Evolutionary conservation across 2,888 invertebrate genomes (phyloP), one percentile per base, ranked within the genome.

Genomic region (Ptychoptera contaminata): DNA sequence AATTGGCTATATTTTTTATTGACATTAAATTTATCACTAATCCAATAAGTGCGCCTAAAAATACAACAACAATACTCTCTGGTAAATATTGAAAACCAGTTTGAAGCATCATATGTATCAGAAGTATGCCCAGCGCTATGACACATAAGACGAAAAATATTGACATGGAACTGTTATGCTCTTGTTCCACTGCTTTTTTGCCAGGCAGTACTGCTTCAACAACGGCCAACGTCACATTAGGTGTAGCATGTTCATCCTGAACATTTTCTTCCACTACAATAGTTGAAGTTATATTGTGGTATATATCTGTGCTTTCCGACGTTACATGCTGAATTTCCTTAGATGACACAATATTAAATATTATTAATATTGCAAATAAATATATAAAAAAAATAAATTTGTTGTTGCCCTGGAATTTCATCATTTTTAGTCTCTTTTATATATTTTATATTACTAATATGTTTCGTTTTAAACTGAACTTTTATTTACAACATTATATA

Each of bases 61-160:
- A 85, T 15, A 98, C 93, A 50, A 97, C 90, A 6, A 94, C 96
- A 45, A 98, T 85, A 65, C 93, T 94, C 65, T 98, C 98, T 0
- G 98, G 98, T 32, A 98, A 72, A 65, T 93, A 98, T 53, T 93
- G 90, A 59, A 97, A 90, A 53, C 93, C 88, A 10, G 92, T 93
- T 63, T 91, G 86, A 23, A 98, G 72, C 81, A 98, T 83, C 5
- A 90, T 72, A 62, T 98, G 97, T 52, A 97, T 94, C 23, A 96
- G 68, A 41, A 98, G 67, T 52, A 97, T 96, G 44, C 94, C 93
- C 46, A 97, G 67, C 42, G 93, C 94, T 47, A 98, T 72, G 10
- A 98, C 90, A 58, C 93, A 87, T 1, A 98, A 72, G 11, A 98
- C 94, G 63, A 98, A 97, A 67, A 98, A 98, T 61, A 98, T 92